Percentiles rank a stretch among this genome's conserved stretches.
phyloP scores from a whole-genome alignment of 53 echinoderm and acorn worm genomes.

The Holothuria scabra region DNA sequence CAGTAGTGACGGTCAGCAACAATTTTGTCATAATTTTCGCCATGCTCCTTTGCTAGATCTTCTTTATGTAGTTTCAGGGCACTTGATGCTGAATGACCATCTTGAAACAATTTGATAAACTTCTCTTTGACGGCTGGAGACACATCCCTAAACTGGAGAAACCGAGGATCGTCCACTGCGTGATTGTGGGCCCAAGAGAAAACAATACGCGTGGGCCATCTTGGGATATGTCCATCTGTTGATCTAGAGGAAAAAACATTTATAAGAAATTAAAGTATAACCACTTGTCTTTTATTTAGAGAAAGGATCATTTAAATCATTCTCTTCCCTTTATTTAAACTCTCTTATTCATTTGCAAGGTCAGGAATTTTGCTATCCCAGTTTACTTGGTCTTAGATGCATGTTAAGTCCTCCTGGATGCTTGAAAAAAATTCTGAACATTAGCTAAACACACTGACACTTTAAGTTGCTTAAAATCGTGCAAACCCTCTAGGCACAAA shows the following conservation, averaged over 20 bases:
- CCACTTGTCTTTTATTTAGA: not conserved
- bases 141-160: slow-evolving; percentile 40
- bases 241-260: slow-evolving; percentile 14
- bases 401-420: too few relatives aligned
- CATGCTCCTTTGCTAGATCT: slow-evolving; percentile 31
- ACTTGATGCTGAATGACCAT: not conserved
- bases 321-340: too few relatives aligned
- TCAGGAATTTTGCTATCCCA: too few relatives aligned
- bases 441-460: too few relatives aligned
- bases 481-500: too few relatives aligned
- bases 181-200: slow-evolving; percentile 31
- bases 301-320: too few relatives aligned
- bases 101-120: slow-evolving; percentile 17
- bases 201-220: slow-evolving; percentile 4
- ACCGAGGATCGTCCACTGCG: slow-evolving; percentile 10
- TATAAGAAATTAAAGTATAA: too few relatives aligned
- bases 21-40: slow-evolving; percentile 26
- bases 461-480: too few relatives aligned
- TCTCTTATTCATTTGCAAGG: too few relatives aligned
- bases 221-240: slow-evolving; percentile 19
- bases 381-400: too few relatives aligned
- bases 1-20: slow-evolving; percentile 31
- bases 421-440: too few relatives aligned
- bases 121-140: not conserved
- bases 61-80: slow-evolving; percentile 33